phyloP scores from a whole-genome alignment of 1,140 invertebrate genomes.

The Diabrotica undecimpunctata region DNA sequence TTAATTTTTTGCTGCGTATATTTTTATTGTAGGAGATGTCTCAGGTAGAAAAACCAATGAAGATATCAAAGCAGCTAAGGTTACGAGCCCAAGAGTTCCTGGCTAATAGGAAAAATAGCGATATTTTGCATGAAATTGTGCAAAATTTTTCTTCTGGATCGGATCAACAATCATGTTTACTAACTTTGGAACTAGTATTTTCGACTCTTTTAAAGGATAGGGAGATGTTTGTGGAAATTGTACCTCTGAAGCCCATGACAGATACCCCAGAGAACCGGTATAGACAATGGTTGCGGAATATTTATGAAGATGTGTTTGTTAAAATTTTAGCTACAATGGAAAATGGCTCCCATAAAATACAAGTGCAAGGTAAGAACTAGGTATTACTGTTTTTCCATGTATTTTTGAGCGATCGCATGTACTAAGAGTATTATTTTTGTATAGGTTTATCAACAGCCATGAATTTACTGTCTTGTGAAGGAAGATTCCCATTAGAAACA shows the following conservation, averaged over 20 bases:
- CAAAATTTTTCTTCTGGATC: conserved; percentile 59
- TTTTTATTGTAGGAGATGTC: conserved; percentile 26
- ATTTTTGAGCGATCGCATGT: background rate
- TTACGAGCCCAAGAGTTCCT: conserved; percentile 65
- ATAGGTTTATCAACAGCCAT: conserved; percentile 61
- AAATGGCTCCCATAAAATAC: conserved; percentile 50
- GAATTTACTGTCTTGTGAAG: conserved; percentile 63
- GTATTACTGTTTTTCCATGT: background rate
- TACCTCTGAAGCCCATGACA: conserved; percentile 54
- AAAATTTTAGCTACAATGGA: conserved; percentile 54
- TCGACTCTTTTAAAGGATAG: conserved; percentile 60
- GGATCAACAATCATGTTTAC: conserved; percentile 53
- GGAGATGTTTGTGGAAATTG: conserved; percentile 56
- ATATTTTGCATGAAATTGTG: conserved; percentile 61
- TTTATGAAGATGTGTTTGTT: conserved; percentile 57
- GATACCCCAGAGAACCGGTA: conserved; percentile 57
- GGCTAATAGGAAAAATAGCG: conserved; percentile 57
- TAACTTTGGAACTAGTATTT: conserved; percentile 67
- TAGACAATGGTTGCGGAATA: conserved; percentile 56
- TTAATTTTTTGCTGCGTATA: conserved; percentile 12
- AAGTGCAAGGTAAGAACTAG: conserved; percentile 49
- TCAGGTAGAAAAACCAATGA: conserved; percentile 40
- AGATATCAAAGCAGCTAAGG: conserved; percentile 54
- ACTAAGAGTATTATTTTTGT: conserved; percentile 10
- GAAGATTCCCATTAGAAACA: conserved; percentile 57